Conservation (phyloP, 2,113 vertebrate genomes). For the Lethenteron reissneri region DNA sequence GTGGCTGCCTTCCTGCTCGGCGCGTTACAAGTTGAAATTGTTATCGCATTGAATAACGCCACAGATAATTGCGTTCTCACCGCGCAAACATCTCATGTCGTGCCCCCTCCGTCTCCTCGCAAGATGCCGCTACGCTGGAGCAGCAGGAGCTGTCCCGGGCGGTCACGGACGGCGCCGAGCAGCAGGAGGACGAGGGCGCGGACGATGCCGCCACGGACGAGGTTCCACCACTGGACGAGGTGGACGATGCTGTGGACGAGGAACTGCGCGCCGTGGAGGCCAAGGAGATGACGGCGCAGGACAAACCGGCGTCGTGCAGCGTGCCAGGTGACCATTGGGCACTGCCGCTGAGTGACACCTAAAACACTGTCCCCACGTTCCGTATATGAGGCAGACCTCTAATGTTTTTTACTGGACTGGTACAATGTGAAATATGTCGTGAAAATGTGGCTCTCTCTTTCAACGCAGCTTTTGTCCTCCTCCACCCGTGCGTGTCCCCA, state of each 20-base stretch:
- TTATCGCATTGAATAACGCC: no score
- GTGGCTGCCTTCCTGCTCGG: no score
- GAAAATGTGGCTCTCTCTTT: no score
- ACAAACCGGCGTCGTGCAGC: constrained; percentile 20
- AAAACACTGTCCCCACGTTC: no score
- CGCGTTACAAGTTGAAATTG: no score
- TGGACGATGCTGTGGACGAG: constrained; percentile 28
- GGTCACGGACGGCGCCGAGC: constrained; percentile 19
- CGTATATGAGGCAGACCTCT: no score
- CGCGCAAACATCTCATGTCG: not conserved
- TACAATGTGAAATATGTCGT: no score
- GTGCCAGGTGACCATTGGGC: constrained; percentile 6
- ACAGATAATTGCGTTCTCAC: no score
- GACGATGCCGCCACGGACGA: constrained; percentile 36
- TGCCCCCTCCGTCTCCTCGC: not conserved
- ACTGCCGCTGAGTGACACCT: no score
- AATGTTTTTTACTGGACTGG: no score
- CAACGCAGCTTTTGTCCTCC: no score
- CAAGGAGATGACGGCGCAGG: constrained; percentile 50
- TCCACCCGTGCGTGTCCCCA: no score
- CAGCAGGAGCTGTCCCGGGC: constrained; percentile 37
- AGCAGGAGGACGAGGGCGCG: constrained; percentile 18
- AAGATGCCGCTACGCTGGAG: constrained; percentile 64
- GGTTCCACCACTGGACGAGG: constrained; percentile 1
- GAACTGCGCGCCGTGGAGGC: constrained; percentile 27